Conservation (phyloP, 2,113 vertebrate genomes). For the Chaetodon trifascialis region DNA sequence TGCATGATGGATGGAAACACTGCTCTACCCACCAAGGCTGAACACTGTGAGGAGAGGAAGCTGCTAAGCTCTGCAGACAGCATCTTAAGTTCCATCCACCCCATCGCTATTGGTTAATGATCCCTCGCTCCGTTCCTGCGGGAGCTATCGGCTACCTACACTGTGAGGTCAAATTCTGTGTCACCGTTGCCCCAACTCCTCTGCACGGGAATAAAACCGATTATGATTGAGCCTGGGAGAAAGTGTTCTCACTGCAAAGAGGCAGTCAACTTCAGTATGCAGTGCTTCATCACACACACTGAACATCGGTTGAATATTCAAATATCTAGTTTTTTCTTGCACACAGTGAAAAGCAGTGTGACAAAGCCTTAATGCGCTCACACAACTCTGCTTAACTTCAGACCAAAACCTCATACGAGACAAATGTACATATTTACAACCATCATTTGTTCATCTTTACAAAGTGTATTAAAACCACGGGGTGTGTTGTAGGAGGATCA, state of each 20-base stretch:
- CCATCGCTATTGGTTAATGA: slow-evolving; percentile 29
- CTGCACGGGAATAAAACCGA: slow-evolving; percentile 46
- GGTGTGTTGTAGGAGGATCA: slow-evolving; percentile 37
- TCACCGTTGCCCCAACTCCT: slow-evolving; percentile 38
- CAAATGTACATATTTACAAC: slow-evolving; percentile 17
- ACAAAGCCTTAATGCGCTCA: slow-evolving; percentile 4
- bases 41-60: slow-evolving; percentile 38
- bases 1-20: slow-evolving; percentile 63
- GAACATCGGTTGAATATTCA: slow-evolving; percentile 48
- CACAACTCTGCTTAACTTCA: slow-evolving; percentile 42
- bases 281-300: slow-evolving; percentile 35
- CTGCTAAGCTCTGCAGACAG: slow-evolving; percentile 9
- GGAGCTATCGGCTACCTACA: slow-evolving; percentile 40
- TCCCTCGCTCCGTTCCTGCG: slow-evolving; percentile 4
- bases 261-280: not conserved
- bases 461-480: not conserved
- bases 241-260: slow-evolving; percentile 29
- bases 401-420: slow-evolving; percentile 10
- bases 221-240: slow-evolving; percentile 33
- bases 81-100: slow-evolving; percentile 44
- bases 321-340: not conserved
- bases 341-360: slow-evolving; percentile 16
- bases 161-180: slow-evolving; percentile 47
- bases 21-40: slow-evolving; percentile 27
- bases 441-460: slow-evolving; percentile 1